Percentiles rank a stretch among this genome's conserved stretches.
These are phyloP conservation scores for Ascaphus truei DNA, from an alignment of 2,113 vertebrate genomes.

Conservation along the genomic window DNA sequence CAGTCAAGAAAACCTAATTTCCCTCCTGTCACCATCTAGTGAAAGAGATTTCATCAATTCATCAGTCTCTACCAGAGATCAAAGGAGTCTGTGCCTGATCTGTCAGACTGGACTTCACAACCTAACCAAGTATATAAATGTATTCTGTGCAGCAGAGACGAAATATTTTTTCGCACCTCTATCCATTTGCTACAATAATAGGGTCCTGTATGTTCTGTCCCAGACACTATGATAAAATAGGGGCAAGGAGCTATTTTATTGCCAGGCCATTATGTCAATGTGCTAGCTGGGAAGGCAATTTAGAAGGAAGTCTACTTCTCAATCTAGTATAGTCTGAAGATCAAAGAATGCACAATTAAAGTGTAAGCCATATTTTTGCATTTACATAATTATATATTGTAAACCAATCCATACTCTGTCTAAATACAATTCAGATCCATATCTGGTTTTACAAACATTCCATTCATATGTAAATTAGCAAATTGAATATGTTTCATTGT, in stretches of 20 bases:
- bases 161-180: slow-evolving; percentile 4
- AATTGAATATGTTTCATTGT: background rate
- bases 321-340: background rate
- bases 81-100: slow-evolving; percentile 35
- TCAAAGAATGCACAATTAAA: background rate
- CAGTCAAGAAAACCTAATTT: slow-evolving; percentile 40
- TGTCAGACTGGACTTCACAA: background rate
- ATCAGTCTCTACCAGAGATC: slow-evolving; percentile 31
- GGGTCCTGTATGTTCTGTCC: background rate
- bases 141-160: background rate
- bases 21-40: slow-evolving; percentile 44
- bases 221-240: background rate
- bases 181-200: background rate
- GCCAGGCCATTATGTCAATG: background rate
- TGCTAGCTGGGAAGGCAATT: background rate
- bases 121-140: background rate
- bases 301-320: background rate
- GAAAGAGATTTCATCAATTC: slow-evolving; percentile 44
- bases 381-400: background rate
- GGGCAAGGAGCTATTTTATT: background rate
- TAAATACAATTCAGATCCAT: no score
- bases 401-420: background rate
- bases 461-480: background rate
- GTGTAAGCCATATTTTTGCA: background rate
- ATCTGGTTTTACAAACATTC: background rate